phyloP scores from a whole-genome alignment of 2,888 invertebrate species.

The Unio delphinus region DNA sequence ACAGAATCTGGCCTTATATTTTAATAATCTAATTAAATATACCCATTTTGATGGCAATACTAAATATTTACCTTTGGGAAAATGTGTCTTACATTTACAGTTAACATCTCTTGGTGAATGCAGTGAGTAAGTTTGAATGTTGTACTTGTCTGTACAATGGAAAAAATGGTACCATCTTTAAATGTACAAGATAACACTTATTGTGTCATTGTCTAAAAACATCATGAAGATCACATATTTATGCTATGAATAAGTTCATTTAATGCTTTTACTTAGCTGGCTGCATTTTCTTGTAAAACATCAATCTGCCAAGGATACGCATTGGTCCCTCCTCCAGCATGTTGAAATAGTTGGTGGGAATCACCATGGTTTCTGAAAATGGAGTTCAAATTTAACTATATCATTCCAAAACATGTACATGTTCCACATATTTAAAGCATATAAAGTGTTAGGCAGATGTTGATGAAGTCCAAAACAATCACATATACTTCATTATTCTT shows the following conservation, averaged over 20 bases:
- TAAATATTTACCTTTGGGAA: not conserved
- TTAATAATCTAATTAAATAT: not conserved
- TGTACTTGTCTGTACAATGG: too few relatives aligned
- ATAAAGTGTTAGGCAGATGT: too few relatives aligned
- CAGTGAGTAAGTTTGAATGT: too few relatives aligned
- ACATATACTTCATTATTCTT: too few relatives aligned
- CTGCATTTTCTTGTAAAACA: constrained; percentile 64
- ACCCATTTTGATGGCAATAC: not conserved
- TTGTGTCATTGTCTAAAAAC: too few relatives aligned
- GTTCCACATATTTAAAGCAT: too few relatives aligned
- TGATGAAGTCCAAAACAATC: too few relatives aligned
- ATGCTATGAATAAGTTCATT: not conserved
- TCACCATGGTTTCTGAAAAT: constrained; percentile 43
- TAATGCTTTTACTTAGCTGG: constrained; percentile 56
- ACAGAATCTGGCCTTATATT: too few relatives aligned
- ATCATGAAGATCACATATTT: too few relatives aligned
- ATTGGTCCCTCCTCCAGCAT: constrained; percentile 66
- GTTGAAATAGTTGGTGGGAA: constrained; percentile 61
- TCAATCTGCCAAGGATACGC: constrained; percentile 60
- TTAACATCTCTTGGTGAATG: too few relatives aligned
- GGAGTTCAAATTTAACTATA: not conserved
- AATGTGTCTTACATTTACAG: not conserved
- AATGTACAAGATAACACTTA: too few relatives aligned
- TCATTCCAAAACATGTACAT: not conserved
- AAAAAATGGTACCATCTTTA: too few relatives aligned